Percentiles rank a stretch among this genome's conserved stretches.
phyloP scores from a whole-genome alignment of 1,140 invertebrate genomes.

The Drosophila subpulchrella region DNA sequence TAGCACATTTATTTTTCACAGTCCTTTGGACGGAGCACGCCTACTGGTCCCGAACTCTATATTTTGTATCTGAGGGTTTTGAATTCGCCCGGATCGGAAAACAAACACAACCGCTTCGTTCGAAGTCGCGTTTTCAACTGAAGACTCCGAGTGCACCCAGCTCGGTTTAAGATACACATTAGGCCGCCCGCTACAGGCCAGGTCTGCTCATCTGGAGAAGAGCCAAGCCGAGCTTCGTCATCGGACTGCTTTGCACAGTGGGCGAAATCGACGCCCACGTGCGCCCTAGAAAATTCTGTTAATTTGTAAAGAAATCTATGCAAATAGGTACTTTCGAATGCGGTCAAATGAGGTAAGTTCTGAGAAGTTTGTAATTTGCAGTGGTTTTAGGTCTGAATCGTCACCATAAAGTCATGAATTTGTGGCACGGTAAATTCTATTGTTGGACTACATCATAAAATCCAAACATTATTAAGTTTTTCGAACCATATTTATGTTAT shows the following conservation, averaged over 20 bases:
- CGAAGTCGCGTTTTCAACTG: constrained; percentile 71
- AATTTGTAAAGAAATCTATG: constrained; percentile 46
- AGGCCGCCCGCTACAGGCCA: constrained; percentile 52
- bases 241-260: constrained; percentile 53
- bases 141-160: constrained; percentile 68
- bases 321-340: constrained; percentile 44
- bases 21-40: constrained; percentile 46
- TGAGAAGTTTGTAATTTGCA: constrained; percentile 1
- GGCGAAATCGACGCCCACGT: constrained; percentile 24
- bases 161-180: constrained; percentile 79
- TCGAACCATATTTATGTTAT: background rate
- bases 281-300: constrained; percentile 40
- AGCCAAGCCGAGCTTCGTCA: constrained; percentile 63
- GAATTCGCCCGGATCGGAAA: constrained; percentile 32
- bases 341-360: constrained; percentile 23
- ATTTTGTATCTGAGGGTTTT: constrained; percentile 15
- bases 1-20: constrained; percentile 33
- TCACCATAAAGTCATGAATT: too few species aligned
- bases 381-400: too few species aligned
- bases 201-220: constrained; percentile 43
- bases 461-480: background rate
- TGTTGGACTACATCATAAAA: background rate
- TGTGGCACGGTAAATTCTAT: too few species aligned
- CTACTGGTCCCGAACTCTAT: constrained; percentile 6
- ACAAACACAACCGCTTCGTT: constrained; percentile 49